Conservation (phyloP, 2,113 vertebrate genomes). For the Epinephelus lanceolatus region DNA sequence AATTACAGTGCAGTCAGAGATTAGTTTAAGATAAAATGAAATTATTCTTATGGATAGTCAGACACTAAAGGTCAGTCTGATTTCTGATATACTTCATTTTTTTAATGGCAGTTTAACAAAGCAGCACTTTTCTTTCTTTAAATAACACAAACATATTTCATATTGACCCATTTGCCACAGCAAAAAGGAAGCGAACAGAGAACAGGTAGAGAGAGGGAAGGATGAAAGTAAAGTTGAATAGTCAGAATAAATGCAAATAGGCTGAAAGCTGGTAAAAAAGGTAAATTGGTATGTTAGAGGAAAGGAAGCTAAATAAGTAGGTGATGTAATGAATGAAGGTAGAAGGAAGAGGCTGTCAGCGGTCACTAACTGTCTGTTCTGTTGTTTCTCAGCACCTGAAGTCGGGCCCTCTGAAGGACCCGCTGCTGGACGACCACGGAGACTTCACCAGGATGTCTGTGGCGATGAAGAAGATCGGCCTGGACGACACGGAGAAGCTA, state of each 20-base stretch:
- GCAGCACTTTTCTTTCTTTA: background rate
- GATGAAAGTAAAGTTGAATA: background rate
- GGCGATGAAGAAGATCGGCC: slow-evolving; percentile 98
- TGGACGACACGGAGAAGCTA: slow-evolving; percentile 94
- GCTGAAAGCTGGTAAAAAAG: no score
- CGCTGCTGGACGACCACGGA: slow-evolving; percentile 94
- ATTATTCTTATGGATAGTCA: background rate
- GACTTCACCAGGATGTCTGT: slow-evolving; percentile 96
- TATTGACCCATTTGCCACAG: background rate
- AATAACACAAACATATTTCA: background rate
- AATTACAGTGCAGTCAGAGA: background rate
- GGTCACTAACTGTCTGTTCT: background rate
- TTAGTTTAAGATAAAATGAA: background rate
- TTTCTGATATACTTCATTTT: background rate
- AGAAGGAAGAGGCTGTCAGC: background rate
- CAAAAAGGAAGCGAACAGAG: background rate
- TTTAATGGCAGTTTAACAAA: background rate
- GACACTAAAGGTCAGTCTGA: background rate
- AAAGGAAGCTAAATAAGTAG: background rate
- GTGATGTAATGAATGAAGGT: no score
- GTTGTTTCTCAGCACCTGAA: slow-evolving; percentile 88
- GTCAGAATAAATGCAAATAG: background rate
- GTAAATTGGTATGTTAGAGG: background rate
- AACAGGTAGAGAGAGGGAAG: background rate
- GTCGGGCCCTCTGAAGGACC: slow-evolving; percentile 93